Percentiles rank a stretch among this genome's conserved stretches.
Conservation (phyloP, 2,797 vertebrate species). For the Molossus alvarezi region DNA sequence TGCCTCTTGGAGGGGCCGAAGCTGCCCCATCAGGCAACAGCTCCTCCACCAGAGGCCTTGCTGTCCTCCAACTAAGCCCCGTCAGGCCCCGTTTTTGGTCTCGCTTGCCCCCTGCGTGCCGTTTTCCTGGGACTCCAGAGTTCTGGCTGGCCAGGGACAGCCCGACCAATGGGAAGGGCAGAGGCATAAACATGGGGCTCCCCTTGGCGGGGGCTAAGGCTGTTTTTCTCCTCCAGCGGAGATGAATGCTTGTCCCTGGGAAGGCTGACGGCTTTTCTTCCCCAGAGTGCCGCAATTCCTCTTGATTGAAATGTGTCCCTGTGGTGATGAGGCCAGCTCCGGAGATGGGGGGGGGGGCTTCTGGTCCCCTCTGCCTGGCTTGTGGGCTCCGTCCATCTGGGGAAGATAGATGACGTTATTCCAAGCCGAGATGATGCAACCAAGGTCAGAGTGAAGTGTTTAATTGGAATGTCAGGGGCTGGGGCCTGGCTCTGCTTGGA, state of each 20-base stretch:
- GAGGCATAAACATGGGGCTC: not conserved
- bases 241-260: conserved; percentile 81
- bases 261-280: conserved; percentile 54
- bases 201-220: conserved; percentile 12
- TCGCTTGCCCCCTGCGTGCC: not conserved
- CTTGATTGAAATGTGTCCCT: conserved; percentile 82
- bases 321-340: not conserved
- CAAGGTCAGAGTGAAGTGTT: conserved; percentile 82
- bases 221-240: conserved; percentile 56
- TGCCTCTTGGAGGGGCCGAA: not conserved
- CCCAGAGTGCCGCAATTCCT: not conserved
- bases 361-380: conserved; percentile 5
- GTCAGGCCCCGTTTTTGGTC: not conserved
- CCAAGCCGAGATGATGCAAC: conserved; percentile 75
- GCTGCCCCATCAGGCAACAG: not conserved
- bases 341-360: not conserved
- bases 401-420: conserved; percentile 84
- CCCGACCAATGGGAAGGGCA: not conserved
- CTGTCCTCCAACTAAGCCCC: not conserved
- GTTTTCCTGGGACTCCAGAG: not conserved
- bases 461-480: conserved; percentile 80
- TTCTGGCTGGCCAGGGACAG: not conserved
- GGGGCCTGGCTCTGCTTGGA: not conserved
- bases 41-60: not conserved
- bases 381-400: not conserved